Percentiles rank a stretch among this genome's conserved stretches.
These are phyloP conservation scores for Euplexia lucipara DNA, from an alignment of 2,888 invertebrate species.

Conservation along the genomic window DNA sequence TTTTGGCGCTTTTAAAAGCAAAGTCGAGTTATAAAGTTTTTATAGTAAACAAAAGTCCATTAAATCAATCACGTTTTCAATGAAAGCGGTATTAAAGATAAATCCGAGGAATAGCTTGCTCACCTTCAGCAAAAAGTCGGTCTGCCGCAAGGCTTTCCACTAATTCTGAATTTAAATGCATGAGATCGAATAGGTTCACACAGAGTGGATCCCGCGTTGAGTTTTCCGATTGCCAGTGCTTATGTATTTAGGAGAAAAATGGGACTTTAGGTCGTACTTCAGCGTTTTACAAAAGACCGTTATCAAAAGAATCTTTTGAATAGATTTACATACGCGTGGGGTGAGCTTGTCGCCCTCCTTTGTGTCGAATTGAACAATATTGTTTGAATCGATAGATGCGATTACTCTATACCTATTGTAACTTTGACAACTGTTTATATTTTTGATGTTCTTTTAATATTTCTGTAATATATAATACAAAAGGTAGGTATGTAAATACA, in stretches of 20 bases:
- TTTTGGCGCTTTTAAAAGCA: slow-evolving; percentile 37
- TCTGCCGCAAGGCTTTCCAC: slow-evolving; percentile 85
- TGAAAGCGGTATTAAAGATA: slow-evolving; percentile 80
- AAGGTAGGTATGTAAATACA: no score
- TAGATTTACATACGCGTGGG: slow-evolving; percentile 73
- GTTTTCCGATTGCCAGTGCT: slow-evolving; percentile 85
- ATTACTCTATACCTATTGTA: slow-evolving; percentile 40
- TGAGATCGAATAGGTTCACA: slow-evolving; percentile 89
- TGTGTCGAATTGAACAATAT: slow-evolving; percentile 66
- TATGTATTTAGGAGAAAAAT: slow-evolving; percentile 87
- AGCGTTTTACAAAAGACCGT: slow-evolving; percentile 77
- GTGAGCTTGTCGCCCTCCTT: slow-evolving; percentile 65
- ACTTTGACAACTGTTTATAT: slow-evolving; percentile 7
- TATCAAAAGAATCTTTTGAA: slow-evolving; percentile 78
- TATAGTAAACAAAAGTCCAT: slow-evolving; percentile 75
- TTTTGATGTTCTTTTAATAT: slow-evolving; percentile 11
- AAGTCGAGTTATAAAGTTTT: slow-evolving; percentile 67
- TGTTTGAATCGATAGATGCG: slow-evolving; percentile 59
- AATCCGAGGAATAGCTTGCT: slow-evolving; percentile 81
- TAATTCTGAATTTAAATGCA: slow-evolving; percentile 91
- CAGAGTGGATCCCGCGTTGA: slow-evolving; percentile 80
- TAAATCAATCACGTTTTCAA: slow-evolving; percentile 87
- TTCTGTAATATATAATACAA: no score
- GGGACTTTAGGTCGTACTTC: slow-evolving; percentile 76
- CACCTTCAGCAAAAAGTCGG: slow-evolving; percentile 83